Evolutionary conservation across 2,888 invertebrate species (phyloP), one percentile per base, ranked within the genome.

Genomic region (Pycnomerus fuliginosus): DNA sequence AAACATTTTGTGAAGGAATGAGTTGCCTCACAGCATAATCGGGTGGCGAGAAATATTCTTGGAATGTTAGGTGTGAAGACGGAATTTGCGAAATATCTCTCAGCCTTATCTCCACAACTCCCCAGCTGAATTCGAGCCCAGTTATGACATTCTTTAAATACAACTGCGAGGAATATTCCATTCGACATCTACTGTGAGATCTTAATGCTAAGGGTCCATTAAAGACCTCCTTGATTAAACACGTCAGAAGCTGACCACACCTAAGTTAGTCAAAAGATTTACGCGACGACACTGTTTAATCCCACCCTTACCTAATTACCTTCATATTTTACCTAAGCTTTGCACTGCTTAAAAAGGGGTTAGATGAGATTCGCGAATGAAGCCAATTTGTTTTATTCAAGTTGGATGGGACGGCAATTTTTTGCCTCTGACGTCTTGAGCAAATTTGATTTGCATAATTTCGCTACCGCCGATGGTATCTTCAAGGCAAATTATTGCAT

Each of bases 1-100:
- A n/a, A n/a, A n/a, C n/a, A n/a, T n/a, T n/a, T n/a, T n/a, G n/a
- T n/a, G n/a, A n/a, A n/a, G n/a, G n/a, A n/a, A n/a, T n/a, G n/a
- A n/a, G n/a, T n/a, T n/a, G n/a, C n/a, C n/a, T n/a, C n/a, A n/a
- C n/a, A n/a, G n/a, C n/a, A n/a, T n/a, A n/a, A n/a, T n/a, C n/a
- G n/a, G n/a, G n/a, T n/a, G n/a, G n/a, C n/a, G n/a, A n/a, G n/a
- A n/a, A n/a, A n/a, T 36, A 40, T 40, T 45, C 41, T 37, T 27
- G 42, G 47, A 50, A 50, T 50, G 44, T 33, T 42, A 50, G 50
- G 53, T 50, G 50, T 33, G 45, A 44, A 50, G 44, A 50, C 40
- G 53, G 53, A 53, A 48, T 50, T 50, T 48, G 43, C 31, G 48
- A 50, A 48, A 53, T 53, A 50, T 53, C 50, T 50, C 39, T 16